These are phyloP conservation scores for Muscina levida DNA, from an alignment of 2,888 invertebrate genomes.

Conservation along the genomic window DNA sequence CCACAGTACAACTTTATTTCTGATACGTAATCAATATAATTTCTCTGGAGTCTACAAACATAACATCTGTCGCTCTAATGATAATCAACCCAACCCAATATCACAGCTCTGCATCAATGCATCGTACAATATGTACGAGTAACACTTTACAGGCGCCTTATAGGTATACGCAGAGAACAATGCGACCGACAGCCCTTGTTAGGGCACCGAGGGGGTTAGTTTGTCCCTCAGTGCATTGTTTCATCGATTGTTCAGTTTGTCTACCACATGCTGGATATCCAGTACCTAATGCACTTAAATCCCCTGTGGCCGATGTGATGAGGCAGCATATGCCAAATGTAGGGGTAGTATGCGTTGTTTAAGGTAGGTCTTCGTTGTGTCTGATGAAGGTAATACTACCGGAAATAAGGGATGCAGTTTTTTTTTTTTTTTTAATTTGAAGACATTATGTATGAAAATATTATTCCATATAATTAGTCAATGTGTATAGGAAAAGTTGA, in stretches of 20 bases:
- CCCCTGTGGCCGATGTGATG: slow-evolving; percentile 20
- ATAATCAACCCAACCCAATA: slow-evolving; percentile 54
- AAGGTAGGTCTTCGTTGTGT: slow-evolving; percentile 27
- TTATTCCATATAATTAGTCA: slow-evolving; percentile 51
- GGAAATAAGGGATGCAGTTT: slow-evolving; percentile 52
- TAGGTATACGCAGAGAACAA: too few relatives aligned
- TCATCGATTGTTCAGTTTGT: slow-evolving; percentile 5
- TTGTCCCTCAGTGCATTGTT: too few relatives aligned
- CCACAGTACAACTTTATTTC: too few relatives aligned
- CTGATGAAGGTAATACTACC: too few relatives aligned
- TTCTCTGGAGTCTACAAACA: slow-evolving; percentile 4
- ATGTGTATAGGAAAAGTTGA: not conserved
- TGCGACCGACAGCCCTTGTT: too few relatives aligned
- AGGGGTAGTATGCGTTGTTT: not conserved
- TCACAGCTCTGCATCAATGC: slow-evolving; percentile 22
- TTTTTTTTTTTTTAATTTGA: slow-evolving; percentile 2
- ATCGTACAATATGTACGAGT: not conserved
- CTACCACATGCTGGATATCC: slow-evolving; percentile 53
- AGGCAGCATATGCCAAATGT: not conserved
- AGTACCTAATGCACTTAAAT: slow-evolving; percentile 55
- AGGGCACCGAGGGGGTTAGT: slow-evolving; percentile 3
- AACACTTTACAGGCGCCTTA: slow-evolving; percentile 41
- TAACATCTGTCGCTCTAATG: slow-evolving; percentile 58
- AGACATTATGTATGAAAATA: slow-evolving; percentile 36
- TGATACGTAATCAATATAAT: slow-evolving; percentile 62